These are phyloP conservation scores for Salvelinus fontinalis DNA, from an alignment of 2,113 vertebrate genomes.

Conservation along the genomic window DNA sequence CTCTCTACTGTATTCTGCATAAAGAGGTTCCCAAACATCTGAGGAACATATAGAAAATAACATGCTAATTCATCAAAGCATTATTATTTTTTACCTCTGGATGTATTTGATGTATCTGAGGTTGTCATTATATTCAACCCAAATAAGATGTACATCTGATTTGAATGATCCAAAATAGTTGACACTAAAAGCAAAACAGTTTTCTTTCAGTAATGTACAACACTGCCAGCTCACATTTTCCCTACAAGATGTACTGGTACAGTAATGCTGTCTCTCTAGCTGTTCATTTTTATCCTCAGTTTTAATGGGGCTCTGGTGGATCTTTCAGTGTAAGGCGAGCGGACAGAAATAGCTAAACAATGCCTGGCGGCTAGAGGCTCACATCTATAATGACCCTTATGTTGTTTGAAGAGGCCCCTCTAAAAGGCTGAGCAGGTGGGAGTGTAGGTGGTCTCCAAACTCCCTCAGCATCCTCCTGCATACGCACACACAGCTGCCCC, in stretches of 20 bases:
- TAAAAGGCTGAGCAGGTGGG: constrained; percentile 70
- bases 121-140: not conserved
- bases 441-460: constrained; percentile 70
- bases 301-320: constrained; percentile 54
- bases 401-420: constrained; percentile 66
- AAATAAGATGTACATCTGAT: not conserved
- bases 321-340: constrained; percentile 50
- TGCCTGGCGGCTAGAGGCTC: constrained; percentile 58
- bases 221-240: not conserved
- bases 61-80: not conserved
- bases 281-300: constrained; percentile 42
- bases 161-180: not conserved
- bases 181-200: not conserved
- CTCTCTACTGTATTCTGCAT: not conserved
- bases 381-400: constrained; percentile 68
- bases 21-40: not conserved
- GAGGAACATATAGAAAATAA: not conserved
- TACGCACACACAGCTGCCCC: constrained; percentile 42
- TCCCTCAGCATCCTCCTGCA: constrained; percentile 54
- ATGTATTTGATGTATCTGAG: not conserved
- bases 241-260: not conserved
- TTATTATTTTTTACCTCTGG: not conserved
- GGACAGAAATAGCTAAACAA: constrained; percentile 74
- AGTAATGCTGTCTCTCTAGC: constrained; percentile 37
- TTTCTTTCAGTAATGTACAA: not conserved